These are phyloP conservation scores for Tribolium castaneum DNA, from an alignment of 1,140 invertebrate genomes.

Conservation along the genomic window DNA sequence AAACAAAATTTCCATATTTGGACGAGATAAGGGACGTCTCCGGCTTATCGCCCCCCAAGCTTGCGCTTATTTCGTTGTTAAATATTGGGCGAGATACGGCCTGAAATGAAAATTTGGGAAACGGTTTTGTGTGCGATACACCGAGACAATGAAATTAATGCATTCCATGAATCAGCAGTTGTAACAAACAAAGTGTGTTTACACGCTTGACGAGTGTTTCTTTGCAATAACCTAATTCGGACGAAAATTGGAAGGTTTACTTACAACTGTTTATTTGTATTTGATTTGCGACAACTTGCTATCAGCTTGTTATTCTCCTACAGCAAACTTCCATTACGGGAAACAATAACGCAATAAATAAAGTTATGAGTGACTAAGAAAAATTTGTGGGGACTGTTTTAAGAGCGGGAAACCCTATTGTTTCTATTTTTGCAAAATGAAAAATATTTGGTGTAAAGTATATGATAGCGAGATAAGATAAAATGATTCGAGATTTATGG, in stretches of 20 bases:
- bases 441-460: no score
- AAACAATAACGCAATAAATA: background rate
- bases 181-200: slow-evolving; percentile 1
- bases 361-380: background rate
- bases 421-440: background rate
- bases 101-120: no score
- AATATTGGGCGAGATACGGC: background rate
- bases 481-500: no score
- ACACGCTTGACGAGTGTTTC: background rate
- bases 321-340: background rate
- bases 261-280: background rate
- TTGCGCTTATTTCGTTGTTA: slow-evolving; percentile 12
- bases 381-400: background rate
- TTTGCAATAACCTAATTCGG: background rate
- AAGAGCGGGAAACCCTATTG: background rate
- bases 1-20: slow-evolving; percentile 32
- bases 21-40: background rate
- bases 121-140: background rate
- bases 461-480: no score
- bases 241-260: background rate
- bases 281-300: background rate
- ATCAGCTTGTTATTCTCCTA: background rate
- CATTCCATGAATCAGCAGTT: slow-evolving; percentile 22
- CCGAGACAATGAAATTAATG: background rate
- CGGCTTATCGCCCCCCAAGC: background rate